Conservation (phyloP, 2,113 vertebrate genomes). For the Catharus minimus region DNA sequence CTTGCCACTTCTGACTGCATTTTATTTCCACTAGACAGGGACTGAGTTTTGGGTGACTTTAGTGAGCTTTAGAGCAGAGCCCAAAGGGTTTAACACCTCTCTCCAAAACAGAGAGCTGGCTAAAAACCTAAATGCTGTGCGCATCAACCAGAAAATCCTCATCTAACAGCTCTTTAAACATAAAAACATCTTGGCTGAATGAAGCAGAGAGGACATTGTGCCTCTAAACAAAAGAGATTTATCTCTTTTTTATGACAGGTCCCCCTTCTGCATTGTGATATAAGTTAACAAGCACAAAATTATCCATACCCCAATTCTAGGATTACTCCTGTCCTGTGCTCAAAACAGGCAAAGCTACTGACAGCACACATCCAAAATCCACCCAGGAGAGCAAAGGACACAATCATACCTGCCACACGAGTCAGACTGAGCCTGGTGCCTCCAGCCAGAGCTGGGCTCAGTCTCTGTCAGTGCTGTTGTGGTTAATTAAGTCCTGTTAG, state of each 20-base stretch:
- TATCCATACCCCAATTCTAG: background rate
- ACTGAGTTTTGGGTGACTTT: background rate
- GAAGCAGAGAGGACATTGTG: background rate
- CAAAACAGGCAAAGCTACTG: background rate
- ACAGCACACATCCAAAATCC: background rate
- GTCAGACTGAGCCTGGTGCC: fast-evolving
- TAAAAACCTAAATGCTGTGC: background rate
- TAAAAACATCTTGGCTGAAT: background rate
- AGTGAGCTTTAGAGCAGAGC: background rate
- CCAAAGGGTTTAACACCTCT: background rate
- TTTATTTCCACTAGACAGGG: background rate
- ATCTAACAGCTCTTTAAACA: background rate
- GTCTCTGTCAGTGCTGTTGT: background rate
- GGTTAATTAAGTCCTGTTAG: background rate
- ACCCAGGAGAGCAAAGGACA: background rate
- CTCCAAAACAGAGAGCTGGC: background rate
- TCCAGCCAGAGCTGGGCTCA: background rate
- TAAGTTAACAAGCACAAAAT: background rate
- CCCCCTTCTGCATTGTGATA: background rate
- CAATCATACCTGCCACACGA: background rate
- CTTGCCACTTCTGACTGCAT: background rate
- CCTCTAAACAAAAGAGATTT: background rate
- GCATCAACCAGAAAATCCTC: background rate
- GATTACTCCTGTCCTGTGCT: background rate
- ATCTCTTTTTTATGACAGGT: background rate